A percentile compares a stretch with the other conserved stretches of the same genome.
These are phyloP conservation scores for Phyllopteryx taeniolatus DNA, from an alignment of 2,113 vertebrate species.

Conservation along the genomic window DNA sequence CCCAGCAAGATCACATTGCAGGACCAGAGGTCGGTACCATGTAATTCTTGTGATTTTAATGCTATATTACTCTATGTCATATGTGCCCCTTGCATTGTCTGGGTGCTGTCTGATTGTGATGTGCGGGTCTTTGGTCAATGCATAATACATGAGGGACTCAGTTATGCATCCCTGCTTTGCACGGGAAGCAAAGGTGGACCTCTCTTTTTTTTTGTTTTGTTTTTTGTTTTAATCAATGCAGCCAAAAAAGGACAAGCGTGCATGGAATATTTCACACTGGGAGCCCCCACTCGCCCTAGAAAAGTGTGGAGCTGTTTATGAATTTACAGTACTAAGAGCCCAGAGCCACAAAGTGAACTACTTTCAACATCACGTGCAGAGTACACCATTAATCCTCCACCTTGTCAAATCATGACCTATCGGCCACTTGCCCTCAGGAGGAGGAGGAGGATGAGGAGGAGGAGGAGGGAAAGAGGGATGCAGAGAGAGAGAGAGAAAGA, in stretches of 20 bases:
- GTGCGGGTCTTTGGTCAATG: constrained; percentile 18
- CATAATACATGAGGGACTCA: constrained; percentile 14
- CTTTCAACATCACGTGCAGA: constrained; percentile 31
- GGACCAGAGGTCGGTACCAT: constrained; percentile 69
- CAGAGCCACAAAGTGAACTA: constrained; percentile 32
- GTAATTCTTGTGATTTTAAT: constrained; percentile 20
- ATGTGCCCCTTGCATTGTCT: constrained; percentile 4
- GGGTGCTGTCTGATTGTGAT: constrained; percentile 13
- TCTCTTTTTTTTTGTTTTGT: neutral
- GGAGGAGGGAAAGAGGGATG: neutral
- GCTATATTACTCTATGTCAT: constrained; percentile 3
- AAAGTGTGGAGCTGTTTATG: constrained; percentile 6
- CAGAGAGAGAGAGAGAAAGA: neutral
- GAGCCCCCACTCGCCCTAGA: neutral
- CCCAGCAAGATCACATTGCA: constrained; percentile 64
- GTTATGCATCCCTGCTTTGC: neutral
- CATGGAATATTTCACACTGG: neutral
- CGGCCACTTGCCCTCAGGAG: constrained; percentile 28
- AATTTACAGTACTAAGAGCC: constrained; percentile 26
- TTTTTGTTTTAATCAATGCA: neutral
- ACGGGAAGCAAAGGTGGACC: neutral
- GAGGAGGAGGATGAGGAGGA: neutral
- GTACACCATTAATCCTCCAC: constrained; percentile 48
- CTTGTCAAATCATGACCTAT: constrained; percentile 44
- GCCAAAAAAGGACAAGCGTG: neutral